Conservation (phyloP, 2,113 vertebrate species). For the Lophochroa leadbeateri region DNA sequence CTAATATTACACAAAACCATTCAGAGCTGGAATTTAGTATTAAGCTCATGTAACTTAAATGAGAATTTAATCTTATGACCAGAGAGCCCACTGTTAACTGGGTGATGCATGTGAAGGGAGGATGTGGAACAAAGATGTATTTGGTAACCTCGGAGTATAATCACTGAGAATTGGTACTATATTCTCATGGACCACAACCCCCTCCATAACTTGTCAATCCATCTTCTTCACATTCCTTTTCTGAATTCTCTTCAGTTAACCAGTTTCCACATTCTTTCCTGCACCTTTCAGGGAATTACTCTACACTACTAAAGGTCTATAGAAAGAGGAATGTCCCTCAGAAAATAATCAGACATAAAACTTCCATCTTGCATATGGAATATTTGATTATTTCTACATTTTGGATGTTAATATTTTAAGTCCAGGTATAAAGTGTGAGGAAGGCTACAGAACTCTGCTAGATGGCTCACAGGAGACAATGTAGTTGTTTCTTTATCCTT, state of each 20-base stretch:
- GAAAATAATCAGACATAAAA: neutral
- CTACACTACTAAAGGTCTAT: neutral
- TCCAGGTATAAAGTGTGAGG: neutral
- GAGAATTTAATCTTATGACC: neutral
- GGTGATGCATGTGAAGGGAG: neutral
- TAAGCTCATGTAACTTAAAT: neutral
- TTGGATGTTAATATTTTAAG: neutral
- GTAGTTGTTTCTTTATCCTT: neutral
- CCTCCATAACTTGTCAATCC: neutral
- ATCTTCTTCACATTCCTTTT: neutral
- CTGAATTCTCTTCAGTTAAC: neutral
- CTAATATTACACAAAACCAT: neutral
- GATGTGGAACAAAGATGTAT: neutral
- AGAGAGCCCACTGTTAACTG: neutral
- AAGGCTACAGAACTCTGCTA: neutral
- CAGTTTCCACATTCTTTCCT: neutral
- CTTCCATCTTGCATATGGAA: neutral
- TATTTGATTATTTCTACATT: neutral
- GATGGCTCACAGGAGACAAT: neutral
- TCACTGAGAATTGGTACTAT: rapidly evolving
- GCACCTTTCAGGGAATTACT: neutral
- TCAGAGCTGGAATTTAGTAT: neutral
- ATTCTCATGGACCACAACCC: neutral
- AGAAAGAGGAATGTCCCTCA: neutral
- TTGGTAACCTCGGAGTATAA: neutral